Evolutionary conservation across 2,797 vertebrate genomes (phyloP), one percentile per base, ranked within the genome.

Genomic region (Chloroceryle amazona): DNA sequence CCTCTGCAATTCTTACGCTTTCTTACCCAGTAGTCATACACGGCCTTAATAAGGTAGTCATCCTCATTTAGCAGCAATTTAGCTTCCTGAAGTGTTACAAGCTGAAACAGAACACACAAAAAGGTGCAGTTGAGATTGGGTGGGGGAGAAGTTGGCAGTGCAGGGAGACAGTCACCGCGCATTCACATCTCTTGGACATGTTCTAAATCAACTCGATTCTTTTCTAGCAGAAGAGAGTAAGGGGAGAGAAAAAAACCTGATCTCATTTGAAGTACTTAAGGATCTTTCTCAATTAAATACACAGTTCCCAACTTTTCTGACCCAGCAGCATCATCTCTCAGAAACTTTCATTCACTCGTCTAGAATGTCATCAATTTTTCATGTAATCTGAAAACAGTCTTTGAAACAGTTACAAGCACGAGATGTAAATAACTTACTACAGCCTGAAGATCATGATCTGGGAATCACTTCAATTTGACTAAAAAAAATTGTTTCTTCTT

Each of bases 1-100:
- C 98, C 99, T 76, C 98, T 97, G 96, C 98, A 99, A 97, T 98
- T 99, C 97, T 98, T 99, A 95, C 99, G 99, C 96, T 99, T 99
- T 95, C 99, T 99, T 86, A 99, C 98, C 99, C 99, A 99, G 98
- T 99, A 99, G 97, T 99, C 99, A 72, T 99, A 99, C n/a, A 99
- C 99, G 19, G 99, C 99, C 98, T 99, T 99, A 93, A 99, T 98
- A 97, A 99, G 98, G 98, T 99, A 99, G 98, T 99, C 99, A 33
- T 99, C 99, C 98, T 99, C 99, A 5, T 99, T 99, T 90, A 99
- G 98, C 97, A 99, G 98, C 97, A 99, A 94, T 73, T 99, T 99
- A 44, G 99, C 99, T 96, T 99, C 99, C 82, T 99, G 98, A 92
- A 99, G 98, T 82, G 99, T 99, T 66, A 99, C 99, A 84, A 99